phyloP scores from a whole-genome alignment of 2,113 vertebrate species.

The Nestor notabilis region DNA sequence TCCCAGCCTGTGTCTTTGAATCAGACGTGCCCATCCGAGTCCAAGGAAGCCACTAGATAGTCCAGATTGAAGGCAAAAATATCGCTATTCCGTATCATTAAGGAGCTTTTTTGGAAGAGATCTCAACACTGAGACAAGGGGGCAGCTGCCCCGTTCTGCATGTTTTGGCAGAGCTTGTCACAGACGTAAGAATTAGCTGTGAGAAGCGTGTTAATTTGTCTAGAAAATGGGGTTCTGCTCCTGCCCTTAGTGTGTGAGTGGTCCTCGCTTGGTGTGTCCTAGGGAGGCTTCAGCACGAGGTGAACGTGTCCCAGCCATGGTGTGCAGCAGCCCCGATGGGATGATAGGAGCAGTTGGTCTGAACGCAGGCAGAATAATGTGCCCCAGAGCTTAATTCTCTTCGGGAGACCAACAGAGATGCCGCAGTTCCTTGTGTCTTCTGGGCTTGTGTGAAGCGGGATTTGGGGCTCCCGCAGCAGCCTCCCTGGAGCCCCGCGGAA shows the following conservation, averaged over 20 bases:
- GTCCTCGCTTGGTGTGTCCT: fast-evolving
- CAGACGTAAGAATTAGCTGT: neutral
- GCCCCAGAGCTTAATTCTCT: neutral
- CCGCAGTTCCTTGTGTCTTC: neutral
- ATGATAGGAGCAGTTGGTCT: too few species aligned
- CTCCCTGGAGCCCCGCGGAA: neutral
- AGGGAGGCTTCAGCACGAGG: neutral
- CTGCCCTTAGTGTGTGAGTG: neutral
- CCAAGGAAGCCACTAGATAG: neutral
- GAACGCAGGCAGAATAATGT: neutral
- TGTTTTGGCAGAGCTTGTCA: neutral
- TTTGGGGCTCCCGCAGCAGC: neutral
- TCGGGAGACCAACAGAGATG: neutral
- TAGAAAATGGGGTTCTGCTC: neutral
- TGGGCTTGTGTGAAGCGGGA: neutral
- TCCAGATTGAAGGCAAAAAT: neutral
- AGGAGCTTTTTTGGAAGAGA: neutral
- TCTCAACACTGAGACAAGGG: neutral
- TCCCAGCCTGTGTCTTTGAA: neutral
- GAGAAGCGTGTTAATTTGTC: neutral
- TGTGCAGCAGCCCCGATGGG: neutral
- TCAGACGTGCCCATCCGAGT: neutral
- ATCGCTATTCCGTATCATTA: neutral
- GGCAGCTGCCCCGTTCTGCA: fast-evolving
- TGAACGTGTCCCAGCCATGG: neutral